Conservation (phyloP, 2,797 vertebrate species). For the Oreortyx pictus region DNA sequence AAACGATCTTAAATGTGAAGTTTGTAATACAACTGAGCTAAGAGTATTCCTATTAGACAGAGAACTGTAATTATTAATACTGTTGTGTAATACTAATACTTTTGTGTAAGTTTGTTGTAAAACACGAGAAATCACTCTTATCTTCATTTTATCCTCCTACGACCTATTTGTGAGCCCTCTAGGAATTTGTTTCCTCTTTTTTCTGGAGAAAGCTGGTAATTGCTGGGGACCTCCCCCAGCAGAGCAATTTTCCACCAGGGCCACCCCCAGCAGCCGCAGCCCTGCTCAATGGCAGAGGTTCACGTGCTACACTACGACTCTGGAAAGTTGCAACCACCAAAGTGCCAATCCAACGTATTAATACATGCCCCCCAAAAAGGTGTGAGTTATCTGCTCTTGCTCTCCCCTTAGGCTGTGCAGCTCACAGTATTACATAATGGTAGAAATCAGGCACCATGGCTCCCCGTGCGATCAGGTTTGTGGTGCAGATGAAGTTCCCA, state of each 20-base stretch:
- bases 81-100: neutral
- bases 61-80: neutral
- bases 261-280: rapidly evolving
- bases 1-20: neutral
- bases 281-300: rapidly evolving
- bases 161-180: rapidly evolving
- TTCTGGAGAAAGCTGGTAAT: rapidly evolving
- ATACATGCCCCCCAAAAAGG: rapidly evolving
- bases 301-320: rapidly evolving
- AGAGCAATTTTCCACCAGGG: rapidly evolving
- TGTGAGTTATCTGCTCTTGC: rapidly evolving
- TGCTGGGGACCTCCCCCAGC: rapidly evolving
- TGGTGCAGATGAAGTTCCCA: neutral
- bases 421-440: rapidly evolving
- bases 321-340: rapidly evolving
- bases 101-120: neutral
- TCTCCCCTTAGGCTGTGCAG: rapidly evolving
- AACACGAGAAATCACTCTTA: rapidly evolving
- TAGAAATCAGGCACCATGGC: rapidly evolving
- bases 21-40: neutral
- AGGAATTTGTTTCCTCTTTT: rapidly evolving
- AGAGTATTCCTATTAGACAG: neutral
- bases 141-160: rapidly evolving
- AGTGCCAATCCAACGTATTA: rapidly evolving
- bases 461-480: rapidly evolving